These are phyloP conservation scores for Poeciliopsis turneri DNA, from an alignment of 2,797 vertebrate species.

Conservation along the genomic window DNA sequence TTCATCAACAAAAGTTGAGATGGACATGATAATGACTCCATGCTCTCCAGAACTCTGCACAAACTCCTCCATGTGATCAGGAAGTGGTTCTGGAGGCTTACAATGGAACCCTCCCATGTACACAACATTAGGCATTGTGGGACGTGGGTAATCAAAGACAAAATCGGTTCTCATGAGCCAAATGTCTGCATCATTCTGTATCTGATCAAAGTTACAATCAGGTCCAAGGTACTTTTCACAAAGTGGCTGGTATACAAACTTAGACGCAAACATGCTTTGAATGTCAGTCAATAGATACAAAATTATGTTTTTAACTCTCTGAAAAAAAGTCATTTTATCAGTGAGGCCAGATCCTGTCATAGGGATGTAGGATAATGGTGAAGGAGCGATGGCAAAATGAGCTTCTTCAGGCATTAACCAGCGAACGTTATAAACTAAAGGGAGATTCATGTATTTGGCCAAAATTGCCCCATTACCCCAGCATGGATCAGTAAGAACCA, in stretches of 20 bases:
- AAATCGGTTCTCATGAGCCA: conserved; percentile 65
- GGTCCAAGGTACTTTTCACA: conserved; percentile 65
- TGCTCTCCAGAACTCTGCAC: conserved; percentile 75
- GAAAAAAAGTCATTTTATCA: conserved; percentile 57
- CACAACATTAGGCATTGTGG: conserved; percentile 78
- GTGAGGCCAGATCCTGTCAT: conserved; percentile 36
- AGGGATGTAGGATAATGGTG: conserved; percentile 62
- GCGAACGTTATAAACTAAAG: conserved; percentile 61
- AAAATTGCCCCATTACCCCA: conserved; percentile 55
- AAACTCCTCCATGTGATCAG: conserved; percentile 74
- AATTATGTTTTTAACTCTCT: conserved; percentile 51
- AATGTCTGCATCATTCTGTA: conserved; percentile 70
- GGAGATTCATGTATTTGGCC: conserved; percentile 65
- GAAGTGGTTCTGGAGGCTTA: conserved; percentile 69
- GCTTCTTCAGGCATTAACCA: conserved; percentile 49
- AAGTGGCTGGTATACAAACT: conserved; percentile 37
- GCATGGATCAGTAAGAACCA: conserved; percentile 58
- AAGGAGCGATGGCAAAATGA: conserved; percentile 62
- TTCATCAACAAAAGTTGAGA: conserved; percentile 64
- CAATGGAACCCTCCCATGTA: conserved; percentile 82
- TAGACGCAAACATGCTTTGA: background rate
- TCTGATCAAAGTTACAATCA: conserved; percentile 29
- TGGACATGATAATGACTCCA: conserved; percentile 80
- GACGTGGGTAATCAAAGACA: conserved; percentile 76
- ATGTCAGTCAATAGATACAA: background rate